Conservation (phyloP, 2,797 vertebrate species). For the Meda fulgida region DNA sequence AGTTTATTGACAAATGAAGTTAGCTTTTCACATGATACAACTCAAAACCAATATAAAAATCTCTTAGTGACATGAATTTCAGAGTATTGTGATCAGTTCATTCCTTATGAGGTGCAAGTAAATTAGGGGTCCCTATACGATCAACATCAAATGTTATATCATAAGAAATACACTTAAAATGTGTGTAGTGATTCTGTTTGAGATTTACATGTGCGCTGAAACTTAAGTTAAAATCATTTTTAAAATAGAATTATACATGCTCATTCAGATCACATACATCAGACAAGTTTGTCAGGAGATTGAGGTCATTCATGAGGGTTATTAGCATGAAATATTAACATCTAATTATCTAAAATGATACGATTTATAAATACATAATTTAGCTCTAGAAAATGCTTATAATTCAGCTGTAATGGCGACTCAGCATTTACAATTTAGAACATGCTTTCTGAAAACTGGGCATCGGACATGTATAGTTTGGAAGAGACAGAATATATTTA, state of each 20-base stretch:
- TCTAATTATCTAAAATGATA: constrained; percentile 23
- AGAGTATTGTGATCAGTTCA: constrained; percentile 33
- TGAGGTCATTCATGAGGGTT: constrained; percentile 20
- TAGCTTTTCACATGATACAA: constrained; percentile 14
- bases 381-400: constrained; percentile 12
- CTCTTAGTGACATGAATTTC: constrained; percentile 31
- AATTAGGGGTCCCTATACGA: constrained; percentile 14
- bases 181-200: constrained; percentile 22
- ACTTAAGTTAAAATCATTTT: not conserved
- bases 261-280: constrained; percentile 4
- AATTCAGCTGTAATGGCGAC: not conserved
- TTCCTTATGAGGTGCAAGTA: constrained; percentile 29
- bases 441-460: constrained; percentile 23
- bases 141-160: constrained; percentile 32
- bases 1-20: constrained; percentile 44
- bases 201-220: constrained; percentile 12
- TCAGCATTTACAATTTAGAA: not conserved
- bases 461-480: not conserved
- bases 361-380: constrained; percentile 14
- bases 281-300: not conserved
- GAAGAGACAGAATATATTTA: constrained; percentile 3
- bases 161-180: constrained; percentile 25
- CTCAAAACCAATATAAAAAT: constrained; percentile 25
- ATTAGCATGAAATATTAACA: constrained; percentile 16
- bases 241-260: constrained; percentile 21